Evolutionary conservation across 2,888 invertebrate species (phyloP), one percentile per base, ranked within the genome.

Genomic region (Rhamnusium bicolor): DNA sequence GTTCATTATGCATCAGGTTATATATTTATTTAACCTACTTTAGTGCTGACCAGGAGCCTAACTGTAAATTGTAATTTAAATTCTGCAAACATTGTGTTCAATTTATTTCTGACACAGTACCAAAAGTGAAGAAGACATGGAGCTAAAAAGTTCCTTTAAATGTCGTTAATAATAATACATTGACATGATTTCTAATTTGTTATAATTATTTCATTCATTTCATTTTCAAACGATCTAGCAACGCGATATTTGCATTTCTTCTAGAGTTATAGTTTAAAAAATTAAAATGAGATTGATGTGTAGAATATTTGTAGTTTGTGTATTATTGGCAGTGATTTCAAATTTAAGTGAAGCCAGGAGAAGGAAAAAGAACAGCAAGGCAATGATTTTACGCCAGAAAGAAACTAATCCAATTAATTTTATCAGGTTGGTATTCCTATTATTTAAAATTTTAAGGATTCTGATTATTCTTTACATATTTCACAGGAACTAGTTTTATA

Each of bases 331-430:
- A 5, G 14, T 66, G n/a, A 61, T 70, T 66, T 72, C 74, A 32
- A 76, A 66, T 60, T 68, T 56, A 10, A 53, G 74, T 27, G 80
- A 80, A 21, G 80, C 75, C 16, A 75, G 66, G 47, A 81, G 73
- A 62, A 74, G 53, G 29, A 79, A 78, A 60, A 81, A 80, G 73
- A 69, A 71, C 51, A 54, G 72, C 4, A 84, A 84, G 70, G 77
- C 79, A 5, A 77, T 80, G 80, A 58, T 83, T 53, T 70, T 84
- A 47, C 72, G 84, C 14, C 81, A 84, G 47, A 84, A 83, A 69
- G 85, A 85, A 71, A 85, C 85, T 6, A 84, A 85, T 77, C 79
- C 84, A 10, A 70, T 85, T n/a, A 79, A 85, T 76, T 85, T 85
- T 67, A 83, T 85, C 60, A 82, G 85, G 85, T 85, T 74, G 70